Evolutionary conservation across 2,888 invertebrate species (phyloP).

Genomic region (Cepaea hortensis): DNA sequence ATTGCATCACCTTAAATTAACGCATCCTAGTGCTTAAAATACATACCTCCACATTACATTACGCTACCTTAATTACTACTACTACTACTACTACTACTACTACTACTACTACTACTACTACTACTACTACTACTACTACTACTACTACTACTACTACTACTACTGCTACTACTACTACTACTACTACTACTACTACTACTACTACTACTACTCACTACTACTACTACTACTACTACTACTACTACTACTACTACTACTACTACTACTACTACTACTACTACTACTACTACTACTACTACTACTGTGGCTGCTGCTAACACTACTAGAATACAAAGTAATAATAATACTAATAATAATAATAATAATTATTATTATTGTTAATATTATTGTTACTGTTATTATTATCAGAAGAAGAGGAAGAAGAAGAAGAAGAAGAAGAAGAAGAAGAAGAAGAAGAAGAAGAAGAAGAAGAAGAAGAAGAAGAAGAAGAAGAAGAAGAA

Average conservation of each 20-base stretch:
- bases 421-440: too few species aligned
- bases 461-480: too few species aligned
- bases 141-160: neutral
- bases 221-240: slow-evolving; percentile 10
- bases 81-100: neutral
- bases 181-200: neutral
- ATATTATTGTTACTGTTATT: neutral
- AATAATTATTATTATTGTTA: neutral
- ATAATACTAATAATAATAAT: neutral
- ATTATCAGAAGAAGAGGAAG: neutral
- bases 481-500: too few species aligned
- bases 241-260: slow-evolving; percentile 7
- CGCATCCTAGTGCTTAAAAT: too few species aligned
- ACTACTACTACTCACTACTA: neutral
- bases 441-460: too few species aligned
- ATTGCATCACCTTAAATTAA: too few species aligned
- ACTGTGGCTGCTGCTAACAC: neutral
- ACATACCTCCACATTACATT: too few species aligned
- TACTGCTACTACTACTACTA: neutral
- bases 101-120: neutral
- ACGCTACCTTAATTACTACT: neutral
- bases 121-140: neutral
- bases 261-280: neutral
- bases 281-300: slow-evolving; percentile 4
- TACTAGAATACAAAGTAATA: neutral